Evolutionary conservation across 2,797 vertebrate genomes (phyloP).

Genomic region (Poecilia gillii): DNA sequence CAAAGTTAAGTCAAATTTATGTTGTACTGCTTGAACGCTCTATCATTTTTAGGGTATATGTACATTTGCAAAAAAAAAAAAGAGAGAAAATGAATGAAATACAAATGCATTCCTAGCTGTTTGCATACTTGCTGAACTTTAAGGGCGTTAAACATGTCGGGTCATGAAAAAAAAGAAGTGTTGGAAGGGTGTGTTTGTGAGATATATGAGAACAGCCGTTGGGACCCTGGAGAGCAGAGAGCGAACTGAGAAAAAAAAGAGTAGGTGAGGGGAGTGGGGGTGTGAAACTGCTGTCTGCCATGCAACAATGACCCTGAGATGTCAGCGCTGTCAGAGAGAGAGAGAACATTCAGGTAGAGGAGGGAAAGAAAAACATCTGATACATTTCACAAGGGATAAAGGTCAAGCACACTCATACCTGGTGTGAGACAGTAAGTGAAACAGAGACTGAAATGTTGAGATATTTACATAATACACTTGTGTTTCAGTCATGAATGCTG

Average conservation of each 20-base stretch:
- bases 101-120: neutral
- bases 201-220: conserved; percentile 55
- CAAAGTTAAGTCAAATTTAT: neutral
- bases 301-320: conserved; percentile 40
- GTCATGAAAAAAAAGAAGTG: neutral
- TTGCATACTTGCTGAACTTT: neutral
- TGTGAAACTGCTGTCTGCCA: conserved; percentile 37
- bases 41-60: neutral
- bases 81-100: neutral
- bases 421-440: conserved; percentile 7
- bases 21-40: neutral
- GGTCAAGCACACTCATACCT: neutral
- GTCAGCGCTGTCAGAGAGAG: neutral
- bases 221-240: conserved; percentile 43
- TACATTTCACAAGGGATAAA: conserved; percentile 19
- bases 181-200: conserved; percentile 34
- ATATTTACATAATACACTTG: conserved; percentile 52
- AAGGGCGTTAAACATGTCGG: neutral
- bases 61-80: no score
- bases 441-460: conserved; percentile 41
- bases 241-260: conserved; percentile 1
- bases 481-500: conserved; percentile 20
- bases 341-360: conserved; percentile 27
- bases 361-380: conserved; percentile 21
- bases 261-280: neutral